phyloP scores from a whole-genome alignment of 2,113 vertebrate species.

The Ondatra zibethicus region DNA sequence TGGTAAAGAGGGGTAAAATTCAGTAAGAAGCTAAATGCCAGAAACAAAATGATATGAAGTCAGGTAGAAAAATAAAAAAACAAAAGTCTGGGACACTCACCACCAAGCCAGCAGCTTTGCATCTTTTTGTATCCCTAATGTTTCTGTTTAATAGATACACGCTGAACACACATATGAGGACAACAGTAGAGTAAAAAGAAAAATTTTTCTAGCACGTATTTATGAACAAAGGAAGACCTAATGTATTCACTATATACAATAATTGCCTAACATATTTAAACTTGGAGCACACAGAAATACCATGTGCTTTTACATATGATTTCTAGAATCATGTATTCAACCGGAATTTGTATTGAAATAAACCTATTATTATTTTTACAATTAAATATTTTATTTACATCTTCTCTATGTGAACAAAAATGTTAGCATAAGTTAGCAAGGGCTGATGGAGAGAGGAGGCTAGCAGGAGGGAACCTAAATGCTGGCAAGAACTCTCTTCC shows the following conservation, averaged over 20 bases:
- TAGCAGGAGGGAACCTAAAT: slow-evolving; percentile 61
- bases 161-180: background rate
- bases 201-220: slow-evolving; percentile 25
- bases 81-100: background rate
- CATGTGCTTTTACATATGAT: slow-evolving; percentile 28
- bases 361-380: slow-evolving; percentile 69
- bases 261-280: slow-evolving; percentile 35
- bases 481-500: slow-evolving; percentile 47
- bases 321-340: slow-evolving; percentile 53
- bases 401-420: slow-evolving; percentile 63
- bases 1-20: background rate
- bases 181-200: background rate
- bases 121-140: too few species aligned
- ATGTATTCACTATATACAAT: slow-evolving; percentile 22
- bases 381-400: slow-evolving; percentile 68
- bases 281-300: slow-evolving; percentile 43
- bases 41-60: background rate
- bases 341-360: slow-evolving; percentile 62
- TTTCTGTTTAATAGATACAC: slow-evolving; percentile 10
- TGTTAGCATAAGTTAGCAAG: slow-evolving; percentile 39
- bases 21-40: background rate
- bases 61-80: background rate
- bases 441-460: slow-evolving; percentile 58
- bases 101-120: background rate
- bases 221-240: background rate